Evolutionary conservation across 23 tunicate genomes (phyloP).

Genomic region (Ciona savignyi): DNA sequence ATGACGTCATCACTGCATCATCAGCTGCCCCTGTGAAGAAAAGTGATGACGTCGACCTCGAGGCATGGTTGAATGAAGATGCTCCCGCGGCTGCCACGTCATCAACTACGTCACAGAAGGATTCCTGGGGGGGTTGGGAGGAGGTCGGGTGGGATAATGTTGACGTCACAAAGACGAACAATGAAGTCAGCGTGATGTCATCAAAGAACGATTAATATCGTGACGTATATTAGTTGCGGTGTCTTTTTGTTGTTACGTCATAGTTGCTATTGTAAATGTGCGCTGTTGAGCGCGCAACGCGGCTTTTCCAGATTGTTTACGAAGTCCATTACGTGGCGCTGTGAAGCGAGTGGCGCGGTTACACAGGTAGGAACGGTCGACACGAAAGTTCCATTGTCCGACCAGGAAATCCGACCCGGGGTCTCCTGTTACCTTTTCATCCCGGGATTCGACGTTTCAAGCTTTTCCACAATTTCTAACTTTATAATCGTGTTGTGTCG

Average conservation of each 20-base stretch:
- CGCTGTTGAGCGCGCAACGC: too few relatives aligned
- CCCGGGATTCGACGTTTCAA: too few relatives aligned
- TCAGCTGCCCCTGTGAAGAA: constrained; percentile 7
- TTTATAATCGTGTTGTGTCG: too few relatives aligned
- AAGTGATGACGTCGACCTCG: constrained; percentile 67
- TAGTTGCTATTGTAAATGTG: constrained; percentile 12
- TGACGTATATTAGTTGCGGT: neutral
- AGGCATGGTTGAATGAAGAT: constrained; percentile 93
- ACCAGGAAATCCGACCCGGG: neutral
- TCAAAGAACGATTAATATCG: constrained; percentile 33
- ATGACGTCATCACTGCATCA: constrained; percentile 49
- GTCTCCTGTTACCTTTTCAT: neutral
- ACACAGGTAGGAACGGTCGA: neutral
- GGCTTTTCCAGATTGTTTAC: too few relatives aligned
- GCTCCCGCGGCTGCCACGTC: constrained; percentile 30
- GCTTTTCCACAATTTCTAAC: too few relatives aligned
- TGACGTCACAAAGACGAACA: constrained; percentile 4
- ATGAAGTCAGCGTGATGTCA: constrained; percentile 32
- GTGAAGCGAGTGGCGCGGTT: too few relatives aligned
- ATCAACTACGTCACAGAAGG: constrained; percentile 15
- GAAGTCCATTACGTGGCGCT: too few relatives aligned
- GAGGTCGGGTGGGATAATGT: constrained; percentile 60
- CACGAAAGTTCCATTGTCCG: neutral
- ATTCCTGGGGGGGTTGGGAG: constrained; percentile 78
- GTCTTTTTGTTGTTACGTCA: neutral